These are phyloP conservation scores for Petrophora chlorosata DNA, from an alignment of 2,888 invertebrate species.

Conservation along the genomic window DNA sequence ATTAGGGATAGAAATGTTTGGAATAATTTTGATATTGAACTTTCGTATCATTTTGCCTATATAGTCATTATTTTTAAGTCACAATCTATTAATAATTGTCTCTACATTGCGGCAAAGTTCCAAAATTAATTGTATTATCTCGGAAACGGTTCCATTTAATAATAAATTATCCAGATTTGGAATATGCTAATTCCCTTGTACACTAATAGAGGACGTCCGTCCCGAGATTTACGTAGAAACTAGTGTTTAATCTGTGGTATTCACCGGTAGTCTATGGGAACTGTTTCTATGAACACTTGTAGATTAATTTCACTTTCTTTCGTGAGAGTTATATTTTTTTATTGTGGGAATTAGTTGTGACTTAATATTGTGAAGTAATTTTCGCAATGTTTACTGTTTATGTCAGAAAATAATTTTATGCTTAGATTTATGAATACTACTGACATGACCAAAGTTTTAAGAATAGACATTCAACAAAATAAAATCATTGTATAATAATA, in stretches of 20 bases:
- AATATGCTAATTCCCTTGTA: slow-evolving; percentile 58
- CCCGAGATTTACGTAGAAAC: slow-evolving; percentile 31
- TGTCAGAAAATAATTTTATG: not conserved
- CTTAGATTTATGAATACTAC: not conserved
- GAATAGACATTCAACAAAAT: too few species aligned
- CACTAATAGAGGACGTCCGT: slow-evolving; percentile 71
- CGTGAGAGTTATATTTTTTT: slow-evolving; percentile 26
- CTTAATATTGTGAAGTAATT: slow-evolving; percentile 12
- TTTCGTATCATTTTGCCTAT: too few species aligned
- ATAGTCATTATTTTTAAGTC: too few species aligned
- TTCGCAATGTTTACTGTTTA: slow-evolving; percentile 5
- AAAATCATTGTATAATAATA: too few species aligned
- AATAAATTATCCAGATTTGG: slow-evolving; percentile 23
- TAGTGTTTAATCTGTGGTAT: not conserved
- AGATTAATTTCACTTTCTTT: slow-evolving; percentile 36
- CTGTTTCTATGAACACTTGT: slow-evolving; percentile 30
- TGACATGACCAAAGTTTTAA: not conserved
- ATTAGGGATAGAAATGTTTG: too few species aligned
- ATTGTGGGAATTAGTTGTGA: slow-evolving; percentile 11
- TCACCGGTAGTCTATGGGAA: slow-evolving; percentile 45
- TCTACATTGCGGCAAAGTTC: not conserved
- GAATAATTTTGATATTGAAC: too few species aligned
- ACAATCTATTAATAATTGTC: too few species aligned
- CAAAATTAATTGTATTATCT: not conserved
- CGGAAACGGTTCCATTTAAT: slow-evolving; percentile 7